Conservation (phyloP, 2,888 invertebrate genomes). For the Seira musarum region DNA sequence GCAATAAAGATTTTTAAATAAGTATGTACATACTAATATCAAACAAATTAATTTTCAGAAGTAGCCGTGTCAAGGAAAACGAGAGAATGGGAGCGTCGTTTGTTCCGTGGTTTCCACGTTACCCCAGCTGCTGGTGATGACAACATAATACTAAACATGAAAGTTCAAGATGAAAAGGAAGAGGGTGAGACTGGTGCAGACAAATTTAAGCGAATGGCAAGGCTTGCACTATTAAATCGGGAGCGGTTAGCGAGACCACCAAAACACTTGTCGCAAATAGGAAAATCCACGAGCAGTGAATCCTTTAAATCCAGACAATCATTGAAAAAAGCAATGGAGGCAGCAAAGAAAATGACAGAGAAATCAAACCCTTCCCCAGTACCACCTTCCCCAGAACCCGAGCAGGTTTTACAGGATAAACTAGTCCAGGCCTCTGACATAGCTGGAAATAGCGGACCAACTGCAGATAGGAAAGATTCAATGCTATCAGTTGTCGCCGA, state of each 20-base stretch:
- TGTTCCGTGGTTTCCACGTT: slow-evolving; percentile 92
- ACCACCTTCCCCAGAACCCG: slow-evolving; percentile 79
- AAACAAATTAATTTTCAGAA: slow-evolving; percentile 73
- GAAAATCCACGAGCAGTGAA: slow-evolving; percentile 80
- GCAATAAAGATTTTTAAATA: too few species aligned
- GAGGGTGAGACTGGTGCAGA: slow-evolving; percentile 56
- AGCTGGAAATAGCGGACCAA: slow-evolving; percentile 7
- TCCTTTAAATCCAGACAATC: slow-evolving; percentile 84
- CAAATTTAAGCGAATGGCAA: slow-evolving; percentile 82
- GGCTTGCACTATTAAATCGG: slow-evolving; percentile 79
- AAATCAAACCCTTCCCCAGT: slow-evolving; percentile 78
- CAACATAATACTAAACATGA: slow-evolving; percentile 73
- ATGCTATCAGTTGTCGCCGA: slow-evolving; percentile 29
- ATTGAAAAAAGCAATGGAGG: slow-evolving; percentile 84
- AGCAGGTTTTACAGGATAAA: slow-evolving; percentile 75
- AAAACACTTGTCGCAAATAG: slow-evolving; percentile 79
- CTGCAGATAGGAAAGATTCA: slow-evolving; percentile 26
- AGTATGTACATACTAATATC: background rate
- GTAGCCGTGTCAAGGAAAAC: slow-evolving; percentile 80
- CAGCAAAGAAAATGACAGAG: slow-evolving; percentile 77
- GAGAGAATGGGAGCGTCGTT: slow-evolving; percentile 88
- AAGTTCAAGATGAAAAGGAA: slow-evolving; percentile 12
- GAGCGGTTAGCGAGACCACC: slow-evolving; percentile 51
- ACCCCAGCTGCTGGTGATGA: slow-evolving; percentile 81
- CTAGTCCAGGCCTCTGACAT: too few species aligned